Evolutionary conservation across 2,797 vertebrate species (phyloP).

Genomic region (Phaenicophaeus curvirostris): DNA sequence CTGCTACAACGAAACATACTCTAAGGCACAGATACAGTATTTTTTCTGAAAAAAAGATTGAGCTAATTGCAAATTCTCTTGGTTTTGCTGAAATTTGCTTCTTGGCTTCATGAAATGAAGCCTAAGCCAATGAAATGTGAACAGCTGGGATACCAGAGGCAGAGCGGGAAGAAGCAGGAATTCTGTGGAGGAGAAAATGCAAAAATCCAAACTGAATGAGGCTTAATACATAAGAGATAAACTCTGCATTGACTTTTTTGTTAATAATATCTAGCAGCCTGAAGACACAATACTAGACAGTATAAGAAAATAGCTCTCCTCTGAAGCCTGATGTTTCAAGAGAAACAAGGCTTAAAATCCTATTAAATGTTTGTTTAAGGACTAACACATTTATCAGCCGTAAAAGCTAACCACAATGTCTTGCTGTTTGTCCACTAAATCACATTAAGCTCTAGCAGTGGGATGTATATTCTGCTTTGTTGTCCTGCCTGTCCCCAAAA

Average conservation of each 20-base stretch:
- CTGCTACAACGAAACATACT: background rate
- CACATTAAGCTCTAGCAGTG: slow-evolving; percentile 1
- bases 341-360: slow-evolving; percentile 19
- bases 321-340: slow-evolving; percentile 22
- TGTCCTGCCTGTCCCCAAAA: background rate
- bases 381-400: slow-evolving; percentile 36
- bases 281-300: background rate
- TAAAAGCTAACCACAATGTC: slow-evolving; percentile 1
- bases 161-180: background rate
- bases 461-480: background rate
- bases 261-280: background rate
- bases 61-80: slow-evolving; percentile 9
- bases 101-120: slow-evolving; percentile 1
- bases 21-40: background rate
- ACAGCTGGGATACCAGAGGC: background rate
- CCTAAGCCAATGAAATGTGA: slow-evolving; percentile 15
- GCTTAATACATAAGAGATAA: background rate
- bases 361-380: slow-evolving; percentile 37
- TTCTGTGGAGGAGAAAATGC: background rate
- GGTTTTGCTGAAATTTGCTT: background rate
- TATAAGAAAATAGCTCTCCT: background rate
- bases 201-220: background rate
- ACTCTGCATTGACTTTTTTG: background rate
- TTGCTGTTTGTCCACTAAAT: slow-evolving; percentile 40
- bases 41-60: background rate